Percentiles rank a stretch among this genome's conserved stretches.
Evolutionary conservation across 2,888 invertebrate species (phyloP).

Genomic region (Eupelmus urozonus): DNA sequence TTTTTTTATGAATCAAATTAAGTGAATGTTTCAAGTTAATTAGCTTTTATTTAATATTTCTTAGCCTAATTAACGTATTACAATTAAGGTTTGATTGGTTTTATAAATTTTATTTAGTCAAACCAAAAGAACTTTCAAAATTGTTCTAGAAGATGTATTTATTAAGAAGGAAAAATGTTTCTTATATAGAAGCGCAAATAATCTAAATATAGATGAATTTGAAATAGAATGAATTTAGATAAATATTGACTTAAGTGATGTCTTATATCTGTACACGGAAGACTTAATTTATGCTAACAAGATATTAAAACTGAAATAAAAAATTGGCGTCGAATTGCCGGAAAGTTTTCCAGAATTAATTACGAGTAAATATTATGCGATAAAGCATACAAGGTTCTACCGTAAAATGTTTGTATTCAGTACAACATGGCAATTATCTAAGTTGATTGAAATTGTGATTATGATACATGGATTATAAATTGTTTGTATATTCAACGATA

Average conservation of each 20-base stretch:
- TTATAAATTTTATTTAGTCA: too few species aligned
- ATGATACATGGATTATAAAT: too few species aligned
- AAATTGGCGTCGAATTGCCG: constrained; percentile 32
- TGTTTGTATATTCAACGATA: too few species aligned
- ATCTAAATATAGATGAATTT: constrained; percentile 20
- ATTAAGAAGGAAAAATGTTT: too few species aligned
- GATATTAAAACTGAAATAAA: constrained; percentile 24
- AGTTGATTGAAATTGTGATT: constrained; percentile 1
- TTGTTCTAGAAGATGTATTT: too few species aligned
- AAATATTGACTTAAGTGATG: constrained; percentile 30
- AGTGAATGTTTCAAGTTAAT: too few species aligned
- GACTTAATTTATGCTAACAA: constrained; percentile 25
- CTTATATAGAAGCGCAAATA: neutral
- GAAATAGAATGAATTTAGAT: constrained; percentile 14
- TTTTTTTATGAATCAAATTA: too few species aligned
- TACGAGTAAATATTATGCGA: constrained; percentile 21
- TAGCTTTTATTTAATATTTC: too few species aligned
- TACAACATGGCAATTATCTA: neutral
- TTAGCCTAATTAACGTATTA: too few species aligned
- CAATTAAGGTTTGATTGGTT: too few species aligned
- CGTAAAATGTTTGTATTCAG: constrained; percentile 7
- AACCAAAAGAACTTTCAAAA: too few species aligned
- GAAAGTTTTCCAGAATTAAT: constrained; percentile 32
- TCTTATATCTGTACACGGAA: constrained; percentile 30
- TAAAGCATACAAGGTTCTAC: neutral